Percentiles rank a stretch among this genome's conserved stretches.
Conservation (phyloP, 2,888 invertebrate genomes). For the Celastrina argiolus region DNA sequence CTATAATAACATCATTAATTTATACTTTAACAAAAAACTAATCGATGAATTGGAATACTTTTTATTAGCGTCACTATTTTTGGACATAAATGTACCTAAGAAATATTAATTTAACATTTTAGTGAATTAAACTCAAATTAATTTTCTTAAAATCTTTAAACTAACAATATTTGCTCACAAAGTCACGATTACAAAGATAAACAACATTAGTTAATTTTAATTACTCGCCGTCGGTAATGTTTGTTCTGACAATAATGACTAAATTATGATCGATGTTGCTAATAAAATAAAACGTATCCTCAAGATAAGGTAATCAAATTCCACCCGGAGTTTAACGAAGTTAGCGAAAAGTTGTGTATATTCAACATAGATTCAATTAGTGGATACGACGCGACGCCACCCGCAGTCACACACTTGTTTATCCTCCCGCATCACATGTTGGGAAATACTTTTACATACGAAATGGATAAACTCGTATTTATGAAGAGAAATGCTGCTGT, state of each 20-base stretch:
- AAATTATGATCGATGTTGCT: constrained; percentile 2
- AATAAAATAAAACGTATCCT: constrained; percentile 49
- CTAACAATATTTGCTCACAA: background rate
- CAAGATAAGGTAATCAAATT: constrained; percentile 68
- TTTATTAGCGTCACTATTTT: too few species aligned
- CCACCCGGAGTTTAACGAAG: constrained; percentile 58
- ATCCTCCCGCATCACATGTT: constrained; percentile 17
- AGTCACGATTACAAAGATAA: background rate
- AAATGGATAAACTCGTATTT: too few species aligned
- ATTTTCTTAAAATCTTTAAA: background rate
- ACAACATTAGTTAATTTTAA: background rate
- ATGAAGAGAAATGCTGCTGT: too few species aligned
- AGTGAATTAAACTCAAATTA: too few species aligned
- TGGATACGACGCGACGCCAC: constrained; percentile 49
- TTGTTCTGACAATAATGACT: constrained; percentile 2
- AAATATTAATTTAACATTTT: too few species aligned
- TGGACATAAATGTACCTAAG: too few species aligned
- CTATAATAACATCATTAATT: too few species aligned
- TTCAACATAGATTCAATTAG: constrained; percentile 73
- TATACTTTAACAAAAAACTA: too few species aligned
- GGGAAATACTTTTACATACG: constrained; percentile 18
- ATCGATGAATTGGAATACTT: too few species aligned
- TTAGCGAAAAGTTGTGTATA: constrained; percentile 59
- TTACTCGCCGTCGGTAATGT: background rate
- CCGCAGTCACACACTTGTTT: constrained; percentile 21